Conservation (phyloP, 2,888 invertebrate species). For the Drosophila mayaguana region DNA sequence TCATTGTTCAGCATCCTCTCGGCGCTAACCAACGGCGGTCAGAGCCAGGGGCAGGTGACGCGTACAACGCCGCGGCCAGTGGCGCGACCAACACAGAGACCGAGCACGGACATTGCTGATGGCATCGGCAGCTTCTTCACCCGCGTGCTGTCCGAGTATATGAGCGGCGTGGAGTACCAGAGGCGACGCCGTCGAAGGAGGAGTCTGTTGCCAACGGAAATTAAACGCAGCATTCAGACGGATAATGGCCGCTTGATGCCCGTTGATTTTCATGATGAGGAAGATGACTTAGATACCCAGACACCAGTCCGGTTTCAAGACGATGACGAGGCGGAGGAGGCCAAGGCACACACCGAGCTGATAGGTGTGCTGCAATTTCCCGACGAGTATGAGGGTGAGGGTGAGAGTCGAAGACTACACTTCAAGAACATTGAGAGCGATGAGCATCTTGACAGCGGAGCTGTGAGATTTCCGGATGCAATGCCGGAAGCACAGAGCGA, state of each 20-base stretch:
- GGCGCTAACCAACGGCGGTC: slow-evolving; percentile 74
- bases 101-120: slow-evolving; percentile 74
- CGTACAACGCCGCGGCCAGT: slow-evolving; percentile 66
- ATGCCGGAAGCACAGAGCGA: slow-evolving; percentile 51
- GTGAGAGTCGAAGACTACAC: slow-evolving; percentile 70
- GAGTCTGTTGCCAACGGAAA: slow-evolving; percentile 61
- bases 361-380: slow-evolving; percentile 73
- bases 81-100: slow-evolving; percentile 61
- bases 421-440: slow-evolving; percentile 61
- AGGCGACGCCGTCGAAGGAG: slow-evolving; percentile 63
- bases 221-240: slow-evolving; percentile 65
- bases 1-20: slow-evolving; percentile 79
- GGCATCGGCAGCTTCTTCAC: slow-evolving; percentile 83
- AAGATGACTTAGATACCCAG: slow-evolving; percentile 72
- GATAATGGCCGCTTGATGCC: slow-evolving; percentile 61
- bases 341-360: slow-evolving; percentile 68
- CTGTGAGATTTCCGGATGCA: slow-evolving; percentile 62
- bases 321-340: slow-evolving; percentile 67
- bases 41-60: slow-evolving; percentile 48
- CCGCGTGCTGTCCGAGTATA: slow-evolving; percentile 81
- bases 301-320: slow-evolving; percentile 67
- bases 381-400: slow-evolving; percentile 34
- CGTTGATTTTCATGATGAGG: slow-evolving; percentile 74
- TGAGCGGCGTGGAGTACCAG: slow-evolving; percentile 79
- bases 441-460: slow-evolving; percentile 43